Conservation (phyloP, 2,888 invertebrate species). For the Xanthorhoe spadicearia region DNA sequence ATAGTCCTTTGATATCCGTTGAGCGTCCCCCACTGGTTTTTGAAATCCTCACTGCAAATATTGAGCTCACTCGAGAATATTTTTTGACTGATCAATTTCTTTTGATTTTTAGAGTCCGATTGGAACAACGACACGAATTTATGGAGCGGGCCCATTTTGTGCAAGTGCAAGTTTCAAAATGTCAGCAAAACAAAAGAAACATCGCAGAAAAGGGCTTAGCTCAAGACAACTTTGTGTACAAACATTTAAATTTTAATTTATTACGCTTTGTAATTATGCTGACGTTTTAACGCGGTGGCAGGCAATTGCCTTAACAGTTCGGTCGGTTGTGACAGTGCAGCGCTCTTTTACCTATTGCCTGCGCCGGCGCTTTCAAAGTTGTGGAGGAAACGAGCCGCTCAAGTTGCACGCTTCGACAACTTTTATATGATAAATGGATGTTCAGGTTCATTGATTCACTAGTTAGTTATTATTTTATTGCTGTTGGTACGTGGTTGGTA, state of each 20-base stretch:
- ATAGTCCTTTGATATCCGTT: constrained; percentile 71
- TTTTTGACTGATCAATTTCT: constrained; percentile 75
- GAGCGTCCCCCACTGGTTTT: constrained; percentile 83
- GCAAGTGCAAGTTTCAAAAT: background rate
- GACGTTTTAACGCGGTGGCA: constrained; percentile 37
- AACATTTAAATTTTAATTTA: constrained; percentile 19
- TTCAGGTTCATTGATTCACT: background rate
- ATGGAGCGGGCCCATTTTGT: constrained; percentile 85
- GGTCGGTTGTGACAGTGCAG: constrained; percentile 59
- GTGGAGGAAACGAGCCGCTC: constrained; percentile 57
- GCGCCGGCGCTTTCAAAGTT: constrained; percentile 60
- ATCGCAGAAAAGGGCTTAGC: constrained; percentile 2
- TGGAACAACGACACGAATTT: constrained; percentile 87
- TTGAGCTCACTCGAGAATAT: constrained; percentile 85
- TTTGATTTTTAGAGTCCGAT: constrained; percentile 79
- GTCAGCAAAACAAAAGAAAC: constrained; percentile 8
- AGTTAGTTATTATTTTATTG: background rate
- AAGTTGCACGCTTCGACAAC: constrained; percentile 35
- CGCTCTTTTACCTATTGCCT: constrained; percentile 67
- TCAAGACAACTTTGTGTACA: background rate
- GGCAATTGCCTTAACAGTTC: constrained; percentile 45
- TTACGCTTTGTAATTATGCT: constrained; percentile 18
- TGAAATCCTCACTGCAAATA: constrained; percentile 76
- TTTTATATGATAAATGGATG: background rate
- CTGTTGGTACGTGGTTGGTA: background rate